Evolutionary conservation across 2,888 invertebrate genomes (phyloP), one percentile per base, ranked within the genome.

Genomic region (Odontothrips loti): DNA sequence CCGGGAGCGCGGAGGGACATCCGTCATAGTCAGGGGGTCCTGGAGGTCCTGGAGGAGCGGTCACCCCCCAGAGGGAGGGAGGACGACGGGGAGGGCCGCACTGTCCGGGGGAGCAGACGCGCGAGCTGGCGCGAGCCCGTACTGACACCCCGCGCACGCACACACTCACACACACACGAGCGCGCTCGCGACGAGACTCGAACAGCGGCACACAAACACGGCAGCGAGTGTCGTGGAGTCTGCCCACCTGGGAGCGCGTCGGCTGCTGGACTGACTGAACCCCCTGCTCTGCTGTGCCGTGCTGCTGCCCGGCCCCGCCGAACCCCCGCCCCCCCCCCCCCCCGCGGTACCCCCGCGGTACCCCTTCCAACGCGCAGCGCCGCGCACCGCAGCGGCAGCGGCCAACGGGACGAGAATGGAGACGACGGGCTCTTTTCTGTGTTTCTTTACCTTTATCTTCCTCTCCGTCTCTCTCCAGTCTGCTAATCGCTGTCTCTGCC

Each of bases 261-360:
- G 68, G 68, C 68, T 75, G 68, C 68, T 75, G 68, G 68, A 75
- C 68, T 75, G 68, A 75, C 68, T 23, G 12, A 75, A 27, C 23
- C 68, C 68, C 68, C 27, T 58, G 17, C 58, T n/a, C 58, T 17
- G 17, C 58, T n/a, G 20, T 58, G 15, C 58, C 17, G 17, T 58
- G 58, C 58, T 58, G 58, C 58, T 58, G 20, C 6, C 58, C 11
- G 58, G 20, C 58, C 10, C 58, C 8, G 58, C 58, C 58, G 58
- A 17, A 15, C 17, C 58, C 20, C 58, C 6, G 15, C 58, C 17
- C 58, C 20, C 58, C 34, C 34, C 34, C 34, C 6, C 34, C 34
- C 6, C 34, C 34, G 6, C 34, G 34, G 34, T 2, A 4, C 34
- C 34, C 34, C 34, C 34, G n/a, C 6, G 34, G 34, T 43, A 43